Base-by-base conservation (phyloP, 53 echinoderm and acorn worm species). In the Actinopyga echinites region DNA sequence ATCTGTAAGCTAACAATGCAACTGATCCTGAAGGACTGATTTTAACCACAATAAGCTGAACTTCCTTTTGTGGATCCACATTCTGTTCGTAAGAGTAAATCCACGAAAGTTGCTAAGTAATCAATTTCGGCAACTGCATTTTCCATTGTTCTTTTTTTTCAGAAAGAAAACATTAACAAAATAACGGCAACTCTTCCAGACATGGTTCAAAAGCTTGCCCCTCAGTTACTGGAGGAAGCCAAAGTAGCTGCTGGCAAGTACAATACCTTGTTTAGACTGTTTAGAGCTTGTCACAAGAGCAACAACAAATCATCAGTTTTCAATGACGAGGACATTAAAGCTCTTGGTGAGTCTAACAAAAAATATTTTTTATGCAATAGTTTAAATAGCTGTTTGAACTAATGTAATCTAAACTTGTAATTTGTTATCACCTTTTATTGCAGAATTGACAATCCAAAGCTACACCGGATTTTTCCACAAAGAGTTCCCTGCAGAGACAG, bases 221-320 rank as follows among this genome's bases (percentile, higher is more conserved):
- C 36, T 1, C 54, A 8, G 56, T 67, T 87, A 9, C 40, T 66
- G 32, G 22, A 11, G 7, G 71, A 79, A 38, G 86, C 67, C 34
- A 26, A 29, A 21, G 53, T 8, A 30, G 29, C 53, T n/a, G 57
- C 28, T 19, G 67, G 7, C 0, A 65, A 37, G 8, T 80, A 79
- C 59, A 80, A 86, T 25, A 62, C 60, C 26, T 33, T 80, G 0
- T 69, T 81, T 49, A 33, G 49, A 6, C 36, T 80, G 17, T 86
- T 80, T 40, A 80, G 63, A 11, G 86, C 69, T 5, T 86, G 86
- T 42, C 86, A 86, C 86, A 86, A 75, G 30, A 75, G 29, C 21
- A 43, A 75, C 49, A 75, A 75, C 29, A 15, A 23, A 30, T 40
- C 75, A n/a, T 38, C 44, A 6, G 43, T 30, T n/a, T 30, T 52